These are phyloP conservation scores for Ooceraea biroi DNA, from an alignment of 1,140 invertebrate species.

Conservation along the genomic window DNA sequence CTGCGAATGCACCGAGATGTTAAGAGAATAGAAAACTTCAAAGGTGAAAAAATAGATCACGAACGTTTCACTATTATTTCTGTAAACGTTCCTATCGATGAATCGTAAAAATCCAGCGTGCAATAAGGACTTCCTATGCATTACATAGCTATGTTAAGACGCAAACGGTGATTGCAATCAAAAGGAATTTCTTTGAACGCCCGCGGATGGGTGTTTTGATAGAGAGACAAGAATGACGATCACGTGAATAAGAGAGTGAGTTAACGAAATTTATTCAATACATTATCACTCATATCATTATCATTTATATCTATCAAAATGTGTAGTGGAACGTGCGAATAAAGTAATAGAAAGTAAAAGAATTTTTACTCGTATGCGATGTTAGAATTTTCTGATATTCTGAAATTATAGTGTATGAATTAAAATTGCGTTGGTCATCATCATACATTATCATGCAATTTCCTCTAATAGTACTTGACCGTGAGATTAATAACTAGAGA, in stretches of 20 bases:
- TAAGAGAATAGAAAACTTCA: slow-evolving; percentile 25
- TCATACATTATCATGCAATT: slow-evolving; percentile 23
- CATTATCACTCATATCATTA: slow-evolving; percentile 49
- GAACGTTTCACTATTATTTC: slow-evolving; percentile 7
- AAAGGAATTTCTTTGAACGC: slow-evolving; percentile 66
- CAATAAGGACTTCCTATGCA: slow-evolving; percentile 37
- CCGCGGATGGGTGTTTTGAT: slow-evolving; percentile 37
- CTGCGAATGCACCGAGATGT: neutral
- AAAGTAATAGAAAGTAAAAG: too few species aligned
- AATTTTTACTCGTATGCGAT: too few species aligned
- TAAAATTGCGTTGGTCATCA: slow-evolving; percentile 42
- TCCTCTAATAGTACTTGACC: slow-evolving; percentile 55
- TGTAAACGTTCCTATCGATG: slow-evolving; percentile 10
- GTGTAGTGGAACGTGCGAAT: too few species aligned
- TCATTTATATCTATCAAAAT: too few species aligned
- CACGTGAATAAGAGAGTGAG: slow-evolving; percentile 72
- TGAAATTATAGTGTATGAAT: neutral
- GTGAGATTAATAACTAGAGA: slow-evolving; percentile 61
- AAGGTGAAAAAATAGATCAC: neutral
- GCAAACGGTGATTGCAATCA: neutral
- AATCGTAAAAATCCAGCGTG: slow-evolving; percentile 10
- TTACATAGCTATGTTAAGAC: slow-evolving; percentile 22
- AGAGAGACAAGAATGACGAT: slow-evolving; percentile 55
- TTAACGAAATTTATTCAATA: slow-evolving; percentile 54
- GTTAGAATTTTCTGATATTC: too few species aligned